These are phyloP conservation scores for Myotis planiceps DNA, from an alignment of 2,797 vertebrate species.

Conservation along the genomic window DNA sequence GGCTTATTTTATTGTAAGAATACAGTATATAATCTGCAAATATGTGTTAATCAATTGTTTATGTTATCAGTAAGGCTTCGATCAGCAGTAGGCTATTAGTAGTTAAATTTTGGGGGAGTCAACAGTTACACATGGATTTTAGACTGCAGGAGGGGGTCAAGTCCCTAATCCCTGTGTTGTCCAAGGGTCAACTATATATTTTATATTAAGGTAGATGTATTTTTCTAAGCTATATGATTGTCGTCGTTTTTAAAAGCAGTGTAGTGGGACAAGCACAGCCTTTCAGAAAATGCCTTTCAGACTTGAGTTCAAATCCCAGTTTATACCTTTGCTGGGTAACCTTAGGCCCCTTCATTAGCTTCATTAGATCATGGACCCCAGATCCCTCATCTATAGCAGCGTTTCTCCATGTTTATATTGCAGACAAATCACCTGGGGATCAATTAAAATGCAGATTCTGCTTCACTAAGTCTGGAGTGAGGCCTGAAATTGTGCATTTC, in stretches of 20 bases:
- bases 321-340: neutral
- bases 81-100: neutral
- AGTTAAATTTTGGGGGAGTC: neutral
- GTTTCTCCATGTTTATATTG: neutral
- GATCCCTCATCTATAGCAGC: neutral
- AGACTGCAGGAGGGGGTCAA: neutral
- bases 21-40: neutral
- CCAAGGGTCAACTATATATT: neutral
- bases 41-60: neutral
- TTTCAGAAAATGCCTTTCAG: neutral
- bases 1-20: neutral
- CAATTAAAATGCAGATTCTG: neutral
- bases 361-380: neutral
- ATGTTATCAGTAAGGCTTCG: neutral
- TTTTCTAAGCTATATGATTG: neutral
- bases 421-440: neutral
- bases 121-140: neutral
- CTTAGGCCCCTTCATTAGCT: neutral
- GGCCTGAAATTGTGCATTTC: neutral
- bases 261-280: neutral
- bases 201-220: neutral
- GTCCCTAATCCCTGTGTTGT: neutral
- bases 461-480: neutral
- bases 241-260: neutral
- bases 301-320: constrained; percentile 1